A percentile compares a stretch with the other conserved stretches of the same genome.
phyloP scores from a whole-genome alignment of 2,113 vertebrate species.

The Tricholaema leucomelas region DNA sequence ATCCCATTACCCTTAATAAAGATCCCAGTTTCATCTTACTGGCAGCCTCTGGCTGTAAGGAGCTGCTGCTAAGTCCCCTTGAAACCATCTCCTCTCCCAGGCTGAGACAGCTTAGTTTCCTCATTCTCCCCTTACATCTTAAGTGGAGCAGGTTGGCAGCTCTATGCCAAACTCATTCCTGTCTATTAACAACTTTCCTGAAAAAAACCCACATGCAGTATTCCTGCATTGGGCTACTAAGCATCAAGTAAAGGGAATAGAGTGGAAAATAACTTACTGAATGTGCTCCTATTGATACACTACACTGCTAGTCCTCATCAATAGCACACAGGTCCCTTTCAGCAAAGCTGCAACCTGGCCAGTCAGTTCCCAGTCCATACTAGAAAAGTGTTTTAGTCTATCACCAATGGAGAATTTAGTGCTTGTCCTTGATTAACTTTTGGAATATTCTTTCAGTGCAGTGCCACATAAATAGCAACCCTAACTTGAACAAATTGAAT shows the following conservation, averaged over 20 bases:
- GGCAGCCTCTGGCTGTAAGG: rapidly evolving
- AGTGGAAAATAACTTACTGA: background rate
- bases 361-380: background rate
- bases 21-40: background rate
- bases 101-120: background rate
- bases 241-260: background rate
- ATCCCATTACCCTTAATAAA: background rate
- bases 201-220: background rate
- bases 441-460: background rate
- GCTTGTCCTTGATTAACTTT: background rate
- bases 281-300: background rate
- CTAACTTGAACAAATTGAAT: background rate
- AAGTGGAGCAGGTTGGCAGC: background rate
- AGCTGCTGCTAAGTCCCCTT: background rate
- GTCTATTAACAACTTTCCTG: background rate
- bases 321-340: background rate
- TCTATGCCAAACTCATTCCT: background rate
- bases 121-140: background rate
- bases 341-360: background rate
- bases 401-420: background rate
- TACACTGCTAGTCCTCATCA: background rate
- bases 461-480: background rate
- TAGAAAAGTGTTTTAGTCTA: background rate
- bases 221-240: background rate
- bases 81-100: background rate